phyloP scores from a whole-genome alignment of 2,888 invertebrate species.

The Odiellus spinosus region DNA sequence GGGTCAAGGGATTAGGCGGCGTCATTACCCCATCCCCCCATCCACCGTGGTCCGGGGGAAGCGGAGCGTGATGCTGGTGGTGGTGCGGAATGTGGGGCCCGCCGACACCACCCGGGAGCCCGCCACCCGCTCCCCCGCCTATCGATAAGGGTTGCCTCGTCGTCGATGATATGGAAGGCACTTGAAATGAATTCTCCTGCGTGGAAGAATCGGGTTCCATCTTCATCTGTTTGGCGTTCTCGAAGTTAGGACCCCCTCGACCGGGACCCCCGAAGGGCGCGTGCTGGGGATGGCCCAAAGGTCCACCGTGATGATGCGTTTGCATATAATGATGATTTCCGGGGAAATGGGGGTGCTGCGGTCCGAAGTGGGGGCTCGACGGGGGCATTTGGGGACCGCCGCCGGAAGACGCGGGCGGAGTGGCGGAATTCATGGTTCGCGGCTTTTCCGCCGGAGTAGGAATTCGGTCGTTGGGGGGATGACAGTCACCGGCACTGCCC shows the following conservation, averaged over 20 bases:
- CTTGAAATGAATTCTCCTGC: constrained; percentile 18
- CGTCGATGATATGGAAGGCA: constrained; percentile 20
- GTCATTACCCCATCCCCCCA: not conserved
- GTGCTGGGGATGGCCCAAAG: too few relatives aligned
- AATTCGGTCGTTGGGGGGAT: constrained; percentile 7
- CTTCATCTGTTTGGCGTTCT: constrained; percentile 7
- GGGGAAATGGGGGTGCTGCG: constrained; percentile 3
- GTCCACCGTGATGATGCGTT: not conserved
- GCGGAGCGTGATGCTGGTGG: constrained; percentile 6
- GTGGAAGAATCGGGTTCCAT: constrained; percentile 10
- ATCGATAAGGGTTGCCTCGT: constrained; percentile 14
- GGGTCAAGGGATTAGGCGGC: not conserved
- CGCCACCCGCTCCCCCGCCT: constrained; percentile 9
- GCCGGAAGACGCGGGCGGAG: too few relatives aligned
- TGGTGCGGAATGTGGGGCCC: constrained; percentile 1
- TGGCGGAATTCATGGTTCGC: too few relatives aligned
- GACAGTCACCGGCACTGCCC: constrained; percentile 9
- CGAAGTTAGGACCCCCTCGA: not conserved
- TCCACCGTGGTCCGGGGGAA: not conserved
- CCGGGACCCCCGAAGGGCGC: not conserved
- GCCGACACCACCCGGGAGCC: constrained; percentile 4
- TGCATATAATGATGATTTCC: constrained; percentile 4
- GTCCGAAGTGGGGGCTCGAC: constrained; percentile 4
- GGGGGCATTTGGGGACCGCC: constrained; percentile 8
- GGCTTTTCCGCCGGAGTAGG: constrained; percentile 7